Evolutionary conservation across 1,140 invertebrate genomes (phyloP), one percentile per base, ranked within the genome.

Genomic region (Drosophila bifasciata): DNA sequence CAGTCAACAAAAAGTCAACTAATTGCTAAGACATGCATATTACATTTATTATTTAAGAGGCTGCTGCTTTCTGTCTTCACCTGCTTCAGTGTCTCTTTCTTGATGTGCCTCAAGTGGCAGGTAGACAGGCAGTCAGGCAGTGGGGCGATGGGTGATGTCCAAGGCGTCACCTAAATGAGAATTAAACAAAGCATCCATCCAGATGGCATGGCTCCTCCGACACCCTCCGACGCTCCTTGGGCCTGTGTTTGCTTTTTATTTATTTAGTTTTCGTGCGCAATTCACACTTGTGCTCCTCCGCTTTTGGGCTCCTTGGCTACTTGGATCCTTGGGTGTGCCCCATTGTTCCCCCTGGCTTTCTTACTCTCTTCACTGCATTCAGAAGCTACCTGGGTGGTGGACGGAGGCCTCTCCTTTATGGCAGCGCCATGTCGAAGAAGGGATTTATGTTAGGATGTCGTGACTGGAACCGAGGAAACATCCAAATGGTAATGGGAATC

Each of bases 401-500:
- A 41, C 45, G 36, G 50, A 64, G 59, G 25, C 16, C 17, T 45
- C 40, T 53, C 50, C 51, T 59, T 83, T 52, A 75, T 57, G 53
- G 60, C 57, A 57, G 57, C 53, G 53, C 58, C 52, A 76, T 68
- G 64, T 68, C 64, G 64, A 76, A 55, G 80, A 39, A 36, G 62
- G 64, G 75, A 76, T 85, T 83, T 90, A 76, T 81, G 63, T 64
- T 56, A 76, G 61, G 53, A 76, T 90, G 77, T 62, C 85, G 89
- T 78, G 79, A 79, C 72, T 76, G 32, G 53, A 60, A 86, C 55
- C 41, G 39, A 40, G 17, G 55, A 50, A 41, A 41, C n/a, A 39
- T 19, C 45, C 64, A 66, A 68, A 68, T 68, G 64, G 64, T 67
- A 68, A 68, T 56, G 64, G 62, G 17, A 71, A 63, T 62, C 46